These are phyloP conservation scores for roundworm (Caenorhabditis elegans) DNA, from an alignment of 1,140 invertebrate species.

Conservation along the genomic window DNA sequence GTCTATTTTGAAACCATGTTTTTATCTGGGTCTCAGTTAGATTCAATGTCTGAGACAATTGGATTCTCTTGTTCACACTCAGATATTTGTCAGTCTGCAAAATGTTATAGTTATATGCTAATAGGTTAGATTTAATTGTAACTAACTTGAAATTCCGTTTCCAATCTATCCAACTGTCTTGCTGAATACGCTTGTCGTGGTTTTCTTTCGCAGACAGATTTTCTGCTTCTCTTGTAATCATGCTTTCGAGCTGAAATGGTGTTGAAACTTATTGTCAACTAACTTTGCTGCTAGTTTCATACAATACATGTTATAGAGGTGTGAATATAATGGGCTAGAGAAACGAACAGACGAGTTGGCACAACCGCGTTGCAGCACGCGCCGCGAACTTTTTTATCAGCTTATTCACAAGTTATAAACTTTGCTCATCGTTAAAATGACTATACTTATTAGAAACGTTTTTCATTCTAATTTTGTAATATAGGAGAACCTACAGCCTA, in stretches of 20 bases:
- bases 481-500: no score
- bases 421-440: no score
- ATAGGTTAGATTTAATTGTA: neutral
- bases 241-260: constrained; percentile 76
- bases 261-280: no score
- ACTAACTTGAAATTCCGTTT: constrained; percentile 84
- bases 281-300: no score
- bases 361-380: no score
- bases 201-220: constrained; percentile 84
- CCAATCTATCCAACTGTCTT: constrained; percentile 85
- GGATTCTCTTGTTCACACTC: constrained; percentile 89
- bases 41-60: constrained; percentile 82
- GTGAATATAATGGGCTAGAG: no score
- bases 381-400: no score
- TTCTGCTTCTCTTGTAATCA: constrained; percentile 76
- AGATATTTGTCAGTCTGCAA: constrained; percentile 84
- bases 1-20: constrained; percentile 91
- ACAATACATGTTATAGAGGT: no score
- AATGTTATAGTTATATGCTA: neutral
- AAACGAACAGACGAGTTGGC: no score
- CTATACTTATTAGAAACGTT: no score
- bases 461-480: no score
- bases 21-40: constrained; percentile 94
- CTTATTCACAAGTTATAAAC: no score
- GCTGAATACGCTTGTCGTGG: constrained; percentile 91